Percentiles rank a stretch among this genome's conserved stretches.
phyloP scores from a whole-genome alignment of 2,113 vertebrate genomes.

The Chloroceryle aenea region DNA sequence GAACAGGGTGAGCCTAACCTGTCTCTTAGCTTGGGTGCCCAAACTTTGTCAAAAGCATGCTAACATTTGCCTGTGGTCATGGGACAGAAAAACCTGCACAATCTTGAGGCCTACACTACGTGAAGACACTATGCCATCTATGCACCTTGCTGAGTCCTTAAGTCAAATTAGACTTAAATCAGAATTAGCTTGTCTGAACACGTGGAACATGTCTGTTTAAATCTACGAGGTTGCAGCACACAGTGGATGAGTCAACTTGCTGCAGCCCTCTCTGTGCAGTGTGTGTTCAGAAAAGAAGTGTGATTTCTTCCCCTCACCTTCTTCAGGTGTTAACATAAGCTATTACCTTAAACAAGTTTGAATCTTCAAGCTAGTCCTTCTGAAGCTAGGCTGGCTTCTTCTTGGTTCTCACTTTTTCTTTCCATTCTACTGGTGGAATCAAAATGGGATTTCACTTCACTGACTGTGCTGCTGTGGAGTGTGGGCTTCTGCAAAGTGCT shows the following conservation, averaged over 20 bases:
- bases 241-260: neutral
- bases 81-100: neutral
- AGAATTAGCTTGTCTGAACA: neutral
- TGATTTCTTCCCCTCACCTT: neutral
- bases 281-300: neutral
- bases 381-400: neutral
- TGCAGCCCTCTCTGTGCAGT: neutral
- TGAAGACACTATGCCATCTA: neutral
- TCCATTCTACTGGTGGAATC: neutral
- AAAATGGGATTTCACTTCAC: neutral
- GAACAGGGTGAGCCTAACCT: neutral
- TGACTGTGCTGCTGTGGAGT: neutral
- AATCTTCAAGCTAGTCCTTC: neutral
- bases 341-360: neutral
- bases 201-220: neutral
- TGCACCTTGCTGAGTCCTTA: neutral
- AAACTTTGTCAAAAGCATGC: neutral
- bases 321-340: neutral
- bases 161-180: neutral
- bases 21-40: neutral
- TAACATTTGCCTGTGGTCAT: neutral
- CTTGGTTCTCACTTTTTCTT: neutral
- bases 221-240: accelerated
- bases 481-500: neutral
- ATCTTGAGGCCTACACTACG: neutral